Evolutionary conservation across 2,113 vertebrate species (phyloP), one percentile per base, ranked within the genome.

Genomic region (Pygoscelis adeliae): DNA sequence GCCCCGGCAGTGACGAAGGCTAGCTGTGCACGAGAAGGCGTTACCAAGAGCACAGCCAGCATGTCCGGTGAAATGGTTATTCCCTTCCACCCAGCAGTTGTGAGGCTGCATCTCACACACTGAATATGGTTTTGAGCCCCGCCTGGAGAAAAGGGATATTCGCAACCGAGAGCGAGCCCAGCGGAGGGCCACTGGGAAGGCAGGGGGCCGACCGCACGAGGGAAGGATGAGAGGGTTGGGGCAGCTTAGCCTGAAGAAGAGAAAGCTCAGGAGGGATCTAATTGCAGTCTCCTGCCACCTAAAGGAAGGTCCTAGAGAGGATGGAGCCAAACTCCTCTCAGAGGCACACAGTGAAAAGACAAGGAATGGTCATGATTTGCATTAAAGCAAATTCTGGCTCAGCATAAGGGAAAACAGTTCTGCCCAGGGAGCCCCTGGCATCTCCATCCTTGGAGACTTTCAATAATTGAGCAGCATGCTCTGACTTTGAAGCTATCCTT

Each of bases 161-260:
- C 38, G 12, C 34, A 32, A 29, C 30, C 13, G 20, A 5, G 32
- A 42, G 50, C 0, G 0, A 56, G n/a, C 5, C 21, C 11, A 22
- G 1, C 8, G 4, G 10, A 49, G 38, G 13, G 12, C 30, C 13
- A 3, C 26, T 13, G 50, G 56, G n/a, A 82, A 16, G 52, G 65
- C 15, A 30, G 21, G 56, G 6, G 2, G 20, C 25, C 20, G 36
- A 13, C 36, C 2, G 1, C 44, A 5, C 0, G 0, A 10, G n/a
- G 16, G 9, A 49, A 32, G 55, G 71, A 6, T 50, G 32, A 27
- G 9, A n/a, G 34, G 18, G 13, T 2, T 30, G 42, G 65, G 38
- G 20, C 30, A 38, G 26, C 32, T 55, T 59, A 36, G 26, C 20
- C 36, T 27, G 25, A 44, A 83, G 26, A 73, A 61, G 29, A 74